Evolutionary conservation across 2,888 invertebrate genomes (phyloP).

Genomic region (Drosophila cracens): DNA sequence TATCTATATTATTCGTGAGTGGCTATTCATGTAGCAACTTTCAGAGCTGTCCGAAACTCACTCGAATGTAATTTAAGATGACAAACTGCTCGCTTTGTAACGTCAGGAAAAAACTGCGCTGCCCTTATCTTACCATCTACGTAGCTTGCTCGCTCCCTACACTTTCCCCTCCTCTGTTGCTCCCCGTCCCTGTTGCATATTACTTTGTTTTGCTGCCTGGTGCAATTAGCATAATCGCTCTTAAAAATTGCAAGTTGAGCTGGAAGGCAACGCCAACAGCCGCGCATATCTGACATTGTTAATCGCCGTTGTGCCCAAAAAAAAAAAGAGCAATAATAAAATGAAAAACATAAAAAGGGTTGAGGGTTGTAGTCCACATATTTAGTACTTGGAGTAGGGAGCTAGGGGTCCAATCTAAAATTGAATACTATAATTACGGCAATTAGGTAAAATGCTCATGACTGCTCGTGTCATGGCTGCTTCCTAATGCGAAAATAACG

Average conservation of each 20-base stretch:
- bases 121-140: slow-evolving; percentile 15
- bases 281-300: slow-evolving; percentile 64
- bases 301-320: slow-evolving; percentile 43
- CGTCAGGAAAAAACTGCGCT: slow-evolving; percentile 10
- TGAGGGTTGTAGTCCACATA: slow-evolving; percentile 31
- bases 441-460: slow-evolving; percentile 79
- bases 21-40: not conserved
- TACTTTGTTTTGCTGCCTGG: slow-evolving; percentile 45
- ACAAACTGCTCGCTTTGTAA: slow-evolving; percentile 55
- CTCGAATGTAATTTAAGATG: slow-evolving; percentile 30
- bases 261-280: slow-evolving; percentile 52
- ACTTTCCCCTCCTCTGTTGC: not conserved
- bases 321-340: not conserved
- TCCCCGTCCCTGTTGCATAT: slow-evolving; percentile 7
- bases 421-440: slow-evolving; percentile 71
- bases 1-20: not conserved
- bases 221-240: slow-evolving; percentile 82
- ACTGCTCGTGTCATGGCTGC: slow-evolving; percentile 78
- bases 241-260: slow-evolving; percentile 72
- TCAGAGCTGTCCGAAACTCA: not conserved
- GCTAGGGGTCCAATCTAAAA: slow-evolving; percentile 30
- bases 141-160: not conserved
- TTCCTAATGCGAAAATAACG: slow-evolving; percentile 80
- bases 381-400: not conserved
- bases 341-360: slow-evolving; percentile 28